Evolutionary conservation across 1,140 invertebrate species (phyloP).

Genomic region (Drosophila malerkotliana): DNA sequence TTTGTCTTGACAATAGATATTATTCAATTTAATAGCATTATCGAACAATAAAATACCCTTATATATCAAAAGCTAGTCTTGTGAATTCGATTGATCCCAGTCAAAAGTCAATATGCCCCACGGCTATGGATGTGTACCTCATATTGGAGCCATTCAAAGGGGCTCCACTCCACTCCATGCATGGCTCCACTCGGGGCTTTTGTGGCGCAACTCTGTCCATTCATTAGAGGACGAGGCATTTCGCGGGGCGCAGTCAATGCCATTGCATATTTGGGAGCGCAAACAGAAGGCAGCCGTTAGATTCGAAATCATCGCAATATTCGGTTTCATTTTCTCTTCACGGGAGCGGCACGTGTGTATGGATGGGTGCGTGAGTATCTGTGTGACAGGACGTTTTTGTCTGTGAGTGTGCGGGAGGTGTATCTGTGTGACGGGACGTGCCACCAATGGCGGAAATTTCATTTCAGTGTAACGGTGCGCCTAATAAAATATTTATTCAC

Average conservation of each 20-base stretch:
- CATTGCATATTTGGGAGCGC: conserved; percentile 43
- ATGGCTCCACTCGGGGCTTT: conserved; percentile 5
- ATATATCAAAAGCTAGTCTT: background rate
- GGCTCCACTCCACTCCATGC: too few species aligned
- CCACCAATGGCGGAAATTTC: conserved; percentile 37
- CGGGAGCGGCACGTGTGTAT: background rate
- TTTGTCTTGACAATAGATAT: too few species aligned
- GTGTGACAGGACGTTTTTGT: conserved; percentile 1
- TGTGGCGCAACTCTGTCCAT: conserved; percentile 42
- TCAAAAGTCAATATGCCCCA: conserved; percentile 2
- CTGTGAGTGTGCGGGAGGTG: background rate
- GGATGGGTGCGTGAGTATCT: conserved; percentile 1
- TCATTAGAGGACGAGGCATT: conserved; percentile 66
- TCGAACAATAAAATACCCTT: background rate
- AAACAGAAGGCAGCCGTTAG: conserved; percentile 41
- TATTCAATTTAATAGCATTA: too few species aligned
- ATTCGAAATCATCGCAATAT: conserved; percentile 48
- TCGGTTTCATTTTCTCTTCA: conserved; percentile 57
- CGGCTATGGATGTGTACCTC: background rate
- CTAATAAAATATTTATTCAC: conserved; percentile 73
- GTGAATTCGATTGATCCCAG: background rate
- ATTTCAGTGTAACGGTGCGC: conserved; percentile 36
- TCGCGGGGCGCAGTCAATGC: conserved; percentile 36
- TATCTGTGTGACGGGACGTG: conserved; percentile 19
- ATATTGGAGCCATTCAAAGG: conserved; percentile 21